Conservation (phyloP, 2,113 vertebrate species). For the Serilophus lunatus region DNA sequence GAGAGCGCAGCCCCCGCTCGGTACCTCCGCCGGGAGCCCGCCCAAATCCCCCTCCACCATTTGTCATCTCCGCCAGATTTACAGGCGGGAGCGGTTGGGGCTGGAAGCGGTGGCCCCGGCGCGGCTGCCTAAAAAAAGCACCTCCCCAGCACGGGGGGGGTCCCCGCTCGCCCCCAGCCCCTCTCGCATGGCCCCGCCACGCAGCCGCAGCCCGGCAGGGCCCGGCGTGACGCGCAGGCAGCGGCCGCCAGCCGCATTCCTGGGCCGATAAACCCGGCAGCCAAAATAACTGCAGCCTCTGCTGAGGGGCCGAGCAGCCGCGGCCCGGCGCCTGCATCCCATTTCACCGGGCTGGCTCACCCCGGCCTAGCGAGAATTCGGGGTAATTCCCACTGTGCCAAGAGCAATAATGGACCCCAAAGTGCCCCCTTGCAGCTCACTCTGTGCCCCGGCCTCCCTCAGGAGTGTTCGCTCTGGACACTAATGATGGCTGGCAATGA, state of each 20-base stretch:
- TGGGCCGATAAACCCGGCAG: constrained; percentile 36
- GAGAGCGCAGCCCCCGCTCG: neutral
- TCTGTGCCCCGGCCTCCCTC: neutral
- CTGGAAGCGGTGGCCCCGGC: neutral
- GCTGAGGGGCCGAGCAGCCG: neutral
- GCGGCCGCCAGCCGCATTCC: constrained; percentile 41
- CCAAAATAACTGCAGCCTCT: constrained; percentile 31
- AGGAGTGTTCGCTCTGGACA: neutral
- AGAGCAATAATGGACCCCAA: neutral
- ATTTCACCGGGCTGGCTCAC: neutral
- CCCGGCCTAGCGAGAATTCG: neutral
- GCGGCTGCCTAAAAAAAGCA: neutral
- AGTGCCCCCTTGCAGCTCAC: accelerated
- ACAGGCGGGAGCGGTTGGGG: neutral
- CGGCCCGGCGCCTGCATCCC: neutral
- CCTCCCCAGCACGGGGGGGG: neutral
- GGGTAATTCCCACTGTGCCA: accelerated
- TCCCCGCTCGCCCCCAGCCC: neutral
- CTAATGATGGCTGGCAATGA: neutral
- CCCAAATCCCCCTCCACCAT: neutral
- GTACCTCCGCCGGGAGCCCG: neutral
- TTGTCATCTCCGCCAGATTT: neutral
- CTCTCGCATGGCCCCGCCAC: neutral
- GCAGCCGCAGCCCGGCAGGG: neutral
- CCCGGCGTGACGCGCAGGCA: neutral